phyloP scores from a whole-genome alignment of 2,113 vertebrate species.

The Lophochroa leadbeateri region DNA sequence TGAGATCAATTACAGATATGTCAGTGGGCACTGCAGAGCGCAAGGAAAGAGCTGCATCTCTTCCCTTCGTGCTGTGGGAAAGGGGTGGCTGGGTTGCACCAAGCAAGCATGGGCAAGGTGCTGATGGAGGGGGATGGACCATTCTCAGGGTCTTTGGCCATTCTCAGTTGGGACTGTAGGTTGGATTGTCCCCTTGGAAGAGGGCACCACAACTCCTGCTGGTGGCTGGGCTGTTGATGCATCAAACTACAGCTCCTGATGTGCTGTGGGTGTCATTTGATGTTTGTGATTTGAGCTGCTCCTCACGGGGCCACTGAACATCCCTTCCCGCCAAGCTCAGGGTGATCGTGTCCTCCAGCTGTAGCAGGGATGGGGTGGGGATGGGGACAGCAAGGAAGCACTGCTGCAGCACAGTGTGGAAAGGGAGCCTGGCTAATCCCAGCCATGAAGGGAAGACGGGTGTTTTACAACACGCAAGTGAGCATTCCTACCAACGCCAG shows the following conservation, averaged over 20 bases:
- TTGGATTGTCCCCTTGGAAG: not conserved
- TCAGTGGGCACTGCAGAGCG: not conserved
- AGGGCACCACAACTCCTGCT: not conserved
- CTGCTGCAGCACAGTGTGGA: not conserved
- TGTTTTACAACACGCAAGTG: not conserved
- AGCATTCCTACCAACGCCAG: not conserved
- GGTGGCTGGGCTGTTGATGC: not conserved
- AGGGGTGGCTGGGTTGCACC: not conserved
- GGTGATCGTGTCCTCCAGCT: not conserved
- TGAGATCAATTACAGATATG: not conserved
- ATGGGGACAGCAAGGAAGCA: not conserved
- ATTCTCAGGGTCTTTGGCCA: not conserved
- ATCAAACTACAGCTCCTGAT: not conserved
- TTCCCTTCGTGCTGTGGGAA: not conserved
- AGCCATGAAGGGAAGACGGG: not conserved
- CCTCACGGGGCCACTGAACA: not conserved
- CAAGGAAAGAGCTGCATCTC: not conserved
- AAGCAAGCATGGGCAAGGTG: not conserved
- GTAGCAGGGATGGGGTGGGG: not conserved
- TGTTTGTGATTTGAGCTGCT: not conserved
- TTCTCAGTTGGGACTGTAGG: not conserved
- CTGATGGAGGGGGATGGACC: not conserved
- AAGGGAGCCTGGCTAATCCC: not conserved
- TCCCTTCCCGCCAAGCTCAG: not conserved
- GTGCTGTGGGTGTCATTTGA: not conserved